Conservation (phyloP, 2,888 invertebrate species). For the Pandemis cinnamomeana region DNA sequence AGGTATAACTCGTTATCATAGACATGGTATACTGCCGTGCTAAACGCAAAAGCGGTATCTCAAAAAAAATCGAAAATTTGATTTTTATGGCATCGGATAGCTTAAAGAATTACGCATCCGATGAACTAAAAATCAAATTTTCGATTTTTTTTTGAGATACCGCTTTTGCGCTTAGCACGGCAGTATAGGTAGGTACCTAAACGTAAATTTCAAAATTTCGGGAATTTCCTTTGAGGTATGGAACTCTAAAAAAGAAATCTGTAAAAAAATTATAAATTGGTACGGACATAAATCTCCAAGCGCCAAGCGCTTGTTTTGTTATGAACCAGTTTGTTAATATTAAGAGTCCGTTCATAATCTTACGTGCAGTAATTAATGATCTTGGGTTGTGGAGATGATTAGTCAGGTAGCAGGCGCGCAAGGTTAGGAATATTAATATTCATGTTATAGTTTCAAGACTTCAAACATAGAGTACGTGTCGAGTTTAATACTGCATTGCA, state of each 20-base stretch:
- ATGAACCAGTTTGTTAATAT: slow-evolving; percentile 22
- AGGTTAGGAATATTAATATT: slow-evolving; percentile 26
- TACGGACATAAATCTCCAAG: slow-evolving; percentile 23
- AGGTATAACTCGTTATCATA: no score
- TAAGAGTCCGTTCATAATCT: slow-evolving; percentile 24
- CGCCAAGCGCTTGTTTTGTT: slow-evolving; percentile 18
- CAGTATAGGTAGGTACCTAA: no score
- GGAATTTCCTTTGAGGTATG: neutral
- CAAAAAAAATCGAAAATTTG: no score
- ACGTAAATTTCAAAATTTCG: no score
- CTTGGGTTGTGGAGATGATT: slow-evolving; percentile 17
- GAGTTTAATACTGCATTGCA: slow-evolving; percentile 18
- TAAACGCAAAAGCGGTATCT: no score
- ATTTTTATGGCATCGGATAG: no score
- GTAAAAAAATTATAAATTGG: neutral
- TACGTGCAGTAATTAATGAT: slow-evolving; percentile 17
- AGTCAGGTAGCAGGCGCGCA: slow-evolving; percentile 15
- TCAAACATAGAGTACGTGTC: slow-evolving; percentile 14
- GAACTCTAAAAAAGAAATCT: neutral
- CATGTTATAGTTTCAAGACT: slow-evolving; percentile 20
- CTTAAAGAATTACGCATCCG: no score
- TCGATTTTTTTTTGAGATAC: no score
- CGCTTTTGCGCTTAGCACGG: no score
- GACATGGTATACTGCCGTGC: no score
- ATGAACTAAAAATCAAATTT: no score